Percentiles rank a stretch among this genome's conserved stretches.
Conservation (phyloP, 1,140 invertebrate genomes). For the Druon quercuslanigerum region DNA sequence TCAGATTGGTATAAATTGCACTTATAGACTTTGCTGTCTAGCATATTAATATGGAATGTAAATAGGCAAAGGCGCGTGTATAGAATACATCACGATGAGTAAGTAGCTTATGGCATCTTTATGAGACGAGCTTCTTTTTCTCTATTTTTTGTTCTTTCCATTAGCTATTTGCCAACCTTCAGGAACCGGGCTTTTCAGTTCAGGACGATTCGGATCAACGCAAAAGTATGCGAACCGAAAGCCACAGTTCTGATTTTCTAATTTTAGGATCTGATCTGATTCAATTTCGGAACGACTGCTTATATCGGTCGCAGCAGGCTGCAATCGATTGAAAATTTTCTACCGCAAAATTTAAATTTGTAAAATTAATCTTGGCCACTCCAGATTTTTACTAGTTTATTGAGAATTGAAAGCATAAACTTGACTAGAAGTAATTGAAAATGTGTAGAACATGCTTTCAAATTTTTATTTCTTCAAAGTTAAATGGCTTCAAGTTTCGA, state of each 20-base stretch:
- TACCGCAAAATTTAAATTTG: too few species aligned
- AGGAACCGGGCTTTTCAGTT: neutral
- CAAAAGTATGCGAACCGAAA: constrained; percentile 1
- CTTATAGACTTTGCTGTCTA: constrained; percentile 32
- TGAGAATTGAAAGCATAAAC: too few species aligned
- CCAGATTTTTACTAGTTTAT: too few species aligned
- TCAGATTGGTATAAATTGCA: constrained; percentile 38
- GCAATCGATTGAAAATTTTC: neutral
- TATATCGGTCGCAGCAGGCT: neutral
- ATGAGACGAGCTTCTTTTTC: constrained; percentile 12
- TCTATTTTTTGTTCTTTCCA: neutral
- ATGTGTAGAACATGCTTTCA: too few species aligned
- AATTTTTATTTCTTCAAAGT: too few species aligned
- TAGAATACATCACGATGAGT: constrained; percentile 26
- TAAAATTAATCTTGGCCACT: too few species aligned
- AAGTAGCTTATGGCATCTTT: constrained; percentile 15
- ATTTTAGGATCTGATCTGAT: constrained; percentile 33
- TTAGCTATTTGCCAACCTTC: neutral
- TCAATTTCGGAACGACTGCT: constrained; percentile 21
- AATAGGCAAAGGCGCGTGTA: constrained; percentile 33
- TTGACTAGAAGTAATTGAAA: too few species aligned
- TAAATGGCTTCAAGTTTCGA: too few species aligned
- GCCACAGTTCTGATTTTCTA: neutral
- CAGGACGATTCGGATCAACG: constrained; percentile 17
- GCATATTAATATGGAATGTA: constrained; percentile 28